phyloP scores from a whole-genome alignment of 2,113 vertebrate genomes.

The Synodontis membranacea region DNA sequence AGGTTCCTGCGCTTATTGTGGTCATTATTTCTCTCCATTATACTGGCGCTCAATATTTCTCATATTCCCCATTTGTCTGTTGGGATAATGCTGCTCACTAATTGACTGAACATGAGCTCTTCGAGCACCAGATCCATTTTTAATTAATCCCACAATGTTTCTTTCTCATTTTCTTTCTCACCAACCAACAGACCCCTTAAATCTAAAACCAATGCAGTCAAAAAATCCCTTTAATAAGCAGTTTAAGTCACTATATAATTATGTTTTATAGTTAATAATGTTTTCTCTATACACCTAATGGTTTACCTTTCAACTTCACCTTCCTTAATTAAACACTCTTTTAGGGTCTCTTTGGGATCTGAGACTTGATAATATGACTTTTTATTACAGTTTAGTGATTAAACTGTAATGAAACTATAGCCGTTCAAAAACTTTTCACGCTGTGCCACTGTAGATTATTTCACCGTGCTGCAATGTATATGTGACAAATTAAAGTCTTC shows the following conservation, averaged over 20 bases:
- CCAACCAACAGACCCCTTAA: not conserved
- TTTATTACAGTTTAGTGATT: not conserved
- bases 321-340: not conserved
- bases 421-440: not conserved
- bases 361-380: not conserved
- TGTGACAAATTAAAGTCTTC: too few species aligned
- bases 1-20: not conserved
- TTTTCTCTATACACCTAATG: not conserved
- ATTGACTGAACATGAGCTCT: conserved; percentile 13
- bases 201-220: not conserved
- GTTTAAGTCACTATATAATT: not conserved
- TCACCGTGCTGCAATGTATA: too few species aligned
- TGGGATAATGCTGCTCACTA: not conserved
- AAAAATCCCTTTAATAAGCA: not conserved
- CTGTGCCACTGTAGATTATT: not conserved
- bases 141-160: conserved; percentile 24
- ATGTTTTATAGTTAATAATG: not conserved
- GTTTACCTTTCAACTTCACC: not conserved
- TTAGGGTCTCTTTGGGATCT: not conserved
- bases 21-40: not conserved
- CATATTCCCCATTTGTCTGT: not conserved
- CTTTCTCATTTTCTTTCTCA: not conserved
- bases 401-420: not conserved
- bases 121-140: not conserved
- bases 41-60: not conserved